These are phyloP conservation scores for Drosophila baimaii DNA, from an alignment of 1,140 invertebrate species.

Conservation along the genomic window DNA sequence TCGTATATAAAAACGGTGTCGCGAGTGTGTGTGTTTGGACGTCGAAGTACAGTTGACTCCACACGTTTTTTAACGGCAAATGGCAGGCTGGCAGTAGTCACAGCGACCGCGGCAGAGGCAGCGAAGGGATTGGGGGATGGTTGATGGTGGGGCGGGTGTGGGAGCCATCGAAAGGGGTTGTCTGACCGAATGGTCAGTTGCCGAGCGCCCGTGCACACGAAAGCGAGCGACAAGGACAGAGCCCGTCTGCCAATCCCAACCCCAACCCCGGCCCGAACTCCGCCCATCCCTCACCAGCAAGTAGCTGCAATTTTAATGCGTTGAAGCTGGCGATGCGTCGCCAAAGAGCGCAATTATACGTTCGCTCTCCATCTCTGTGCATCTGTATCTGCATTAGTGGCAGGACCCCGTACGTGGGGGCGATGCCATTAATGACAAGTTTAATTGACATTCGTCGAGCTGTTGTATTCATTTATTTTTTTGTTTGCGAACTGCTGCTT, in stretches of 20 bases:
- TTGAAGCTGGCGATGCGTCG: slow-evolving; percentile 34
- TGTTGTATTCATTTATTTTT: slow-evolving; percentile 5
- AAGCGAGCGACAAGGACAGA: slow-evolving; percentile 47
- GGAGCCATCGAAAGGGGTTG: slow-evolving; percentile 33
- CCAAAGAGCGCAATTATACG: slow-evolving; percentile 54
- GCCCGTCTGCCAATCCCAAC: slow-evolving; percentile 51
- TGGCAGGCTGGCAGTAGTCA: slow-evolving; percentile 50
- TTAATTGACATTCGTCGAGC: slow-evolving; percentile 60
- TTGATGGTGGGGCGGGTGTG: slow-evolving; percentile 15
- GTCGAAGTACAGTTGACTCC: slow-evolving; percentile 80
- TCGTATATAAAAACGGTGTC: slow-evolving; percentile 73
- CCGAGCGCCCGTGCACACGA: slow-evolving; percentile 41
- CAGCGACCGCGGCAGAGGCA: slow-evolving; percentile 23
- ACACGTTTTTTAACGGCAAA: slow-evolving; percentile 72
- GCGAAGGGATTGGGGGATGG: slow-evolving; percentile 13
- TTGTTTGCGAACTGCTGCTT: slow-evolving; percentile 43
- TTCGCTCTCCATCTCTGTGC: slow-evolving; percentile 20
- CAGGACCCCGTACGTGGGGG: slow-evolving; percentile 23
- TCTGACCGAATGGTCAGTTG: slow-evolving; percentile 52
- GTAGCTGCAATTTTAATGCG: slow-evolving; percentile 66
- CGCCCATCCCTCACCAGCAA: slow-evolving; percentile 32
- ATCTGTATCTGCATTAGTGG: slow-evolving; percentile 11
- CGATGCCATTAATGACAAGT: slow-evolving; percentile 65
- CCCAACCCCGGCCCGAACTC: not conserved
- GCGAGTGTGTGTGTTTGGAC: slow-evolving; percentile 48